phyloP scores from a whole-genome alignment of 2,113 vertebrate genomes.

The Rallus limicola region DNA sequence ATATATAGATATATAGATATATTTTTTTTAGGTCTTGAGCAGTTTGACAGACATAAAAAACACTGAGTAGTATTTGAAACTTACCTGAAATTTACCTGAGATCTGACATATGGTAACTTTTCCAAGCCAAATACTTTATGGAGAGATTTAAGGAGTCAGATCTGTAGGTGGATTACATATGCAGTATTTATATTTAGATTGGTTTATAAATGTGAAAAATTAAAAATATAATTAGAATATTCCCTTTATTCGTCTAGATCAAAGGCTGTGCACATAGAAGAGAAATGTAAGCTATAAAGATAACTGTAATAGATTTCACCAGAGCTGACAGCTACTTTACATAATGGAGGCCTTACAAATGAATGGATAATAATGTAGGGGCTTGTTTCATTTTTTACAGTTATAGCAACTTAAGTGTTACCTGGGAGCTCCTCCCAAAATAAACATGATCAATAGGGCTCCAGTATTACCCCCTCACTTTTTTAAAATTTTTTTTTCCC shows the following conservation, averaged over 20 bases:
- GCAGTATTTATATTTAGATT: background rate
- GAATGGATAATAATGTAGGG: background rate
- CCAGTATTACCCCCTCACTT: background rate
- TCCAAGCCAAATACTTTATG: background rate
- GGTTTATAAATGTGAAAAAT: background rate
- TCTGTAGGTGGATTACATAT: background rate
- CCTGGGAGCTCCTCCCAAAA: background rate
- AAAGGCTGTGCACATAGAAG: background rate
- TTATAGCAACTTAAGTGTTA: background rate
- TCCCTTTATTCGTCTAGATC: background rate
- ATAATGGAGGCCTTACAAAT: background rate
- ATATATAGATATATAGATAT: background rate
- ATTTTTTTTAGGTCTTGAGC: background rate
- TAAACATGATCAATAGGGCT: background rate
- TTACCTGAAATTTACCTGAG: background rate
- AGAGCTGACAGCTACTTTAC: background rate
- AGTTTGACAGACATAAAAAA: background rate
- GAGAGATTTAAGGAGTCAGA: background rate
- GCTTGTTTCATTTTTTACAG: background rate
- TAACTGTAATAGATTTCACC: background rate
- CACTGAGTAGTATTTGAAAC: background rate
- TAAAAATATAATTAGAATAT: background rate
- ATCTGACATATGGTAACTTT: background rate
- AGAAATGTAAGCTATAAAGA: background rate
- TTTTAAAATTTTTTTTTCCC: background rate